A percentile compares a stretch with the other conserved stretches of the same genome.
Evolutionary conservation across 1,140 invertebrate genomes (phyloP).

Genomic region (Pseudomyrmex cubaensis): DNA sequence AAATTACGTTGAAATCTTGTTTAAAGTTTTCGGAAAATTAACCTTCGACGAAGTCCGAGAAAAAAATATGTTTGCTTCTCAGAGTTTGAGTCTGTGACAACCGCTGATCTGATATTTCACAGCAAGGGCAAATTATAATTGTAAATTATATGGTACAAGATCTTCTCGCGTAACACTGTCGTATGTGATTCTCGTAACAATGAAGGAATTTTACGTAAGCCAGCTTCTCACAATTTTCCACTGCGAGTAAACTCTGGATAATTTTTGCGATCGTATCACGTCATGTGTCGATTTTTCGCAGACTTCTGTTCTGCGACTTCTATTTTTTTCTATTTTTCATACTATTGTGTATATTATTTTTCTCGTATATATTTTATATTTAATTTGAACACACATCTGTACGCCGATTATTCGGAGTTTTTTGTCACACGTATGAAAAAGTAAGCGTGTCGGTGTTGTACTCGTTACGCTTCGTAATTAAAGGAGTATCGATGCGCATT

Average conservation of each 20-base stretch:
- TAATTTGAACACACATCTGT: neutral
- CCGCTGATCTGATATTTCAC: conserved; percentile 35
- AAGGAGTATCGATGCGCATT: conserved; percentile 1
- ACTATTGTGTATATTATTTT: neutral
- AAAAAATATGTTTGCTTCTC: conserved; percentile 1
- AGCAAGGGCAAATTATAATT: conserved; percentile 35
- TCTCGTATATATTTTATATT: too few relatives aligned
- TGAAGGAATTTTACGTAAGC: conserved; percentile 39
- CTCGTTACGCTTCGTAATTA: conserved; percentile 28
- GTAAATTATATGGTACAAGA: conserved; percentile 14
- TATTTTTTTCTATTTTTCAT: neutral
- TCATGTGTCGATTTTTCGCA: neutral
- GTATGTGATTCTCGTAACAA: conserved; percentile 41
- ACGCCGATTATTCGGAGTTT: neutral
- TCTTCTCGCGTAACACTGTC: conserved; percentile 3
- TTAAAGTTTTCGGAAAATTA: neutral
- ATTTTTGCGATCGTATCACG: conserved; percentile 19
- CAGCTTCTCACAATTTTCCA: conserved; percentile 30
- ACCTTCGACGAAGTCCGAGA: neutral
- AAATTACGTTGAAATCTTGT: too few relatives aligned
- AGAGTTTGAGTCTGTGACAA: conserved; percentile 6
- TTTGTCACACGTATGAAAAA: conserved; percentile 11
- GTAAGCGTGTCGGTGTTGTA: conserved; percentile 22
- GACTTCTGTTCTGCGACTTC: too few relatives aligned
- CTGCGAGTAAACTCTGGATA: conserved; percentile 28